These are phyloP conservation scores for Magallana gigas DNA, from an alignment of 1,140 invertebrate species.

Conservation along the genomic window DNA sequence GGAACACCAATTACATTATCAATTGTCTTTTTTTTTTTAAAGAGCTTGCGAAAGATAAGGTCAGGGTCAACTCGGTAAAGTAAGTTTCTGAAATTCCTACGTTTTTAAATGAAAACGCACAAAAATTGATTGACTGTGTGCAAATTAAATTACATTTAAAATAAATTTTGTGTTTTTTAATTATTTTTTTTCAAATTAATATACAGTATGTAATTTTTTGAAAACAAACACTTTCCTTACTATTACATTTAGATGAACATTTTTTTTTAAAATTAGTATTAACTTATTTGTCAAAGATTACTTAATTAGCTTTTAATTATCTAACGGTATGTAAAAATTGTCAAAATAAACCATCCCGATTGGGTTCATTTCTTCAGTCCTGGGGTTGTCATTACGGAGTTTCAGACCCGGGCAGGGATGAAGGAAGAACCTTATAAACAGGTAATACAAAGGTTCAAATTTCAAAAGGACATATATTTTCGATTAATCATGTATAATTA, in stretches of 20 bases:
- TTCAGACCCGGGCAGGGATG: conserved; percentile 88
- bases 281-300: too few relatives aligned
- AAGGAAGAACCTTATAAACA: conserved; percentile 84
- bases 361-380: conserved; percentile 81
- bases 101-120: too few relatives aligned
- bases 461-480: too few relatives aligned
- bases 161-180: not conserved
- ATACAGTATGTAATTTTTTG: not conserved
- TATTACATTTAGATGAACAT: too few relatives aligned
- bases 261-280: too few relatives aligned
- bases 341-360: too few relatives aligned
- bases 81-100: conserved; percentile 64
- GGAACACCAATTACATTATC: not conserved
- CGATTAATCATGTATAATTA: too few relatives aligned
- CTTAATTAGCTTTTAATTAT: too few relatives aligned
- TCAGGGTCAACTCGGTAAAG: conserved; percentile 92
- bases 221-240: too few relatives aligned
- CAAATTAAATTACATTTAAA: too few relatives aligned
- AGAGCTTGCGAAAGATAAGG: conserved; percentile 88
- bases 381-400: conserved; percentile 83
- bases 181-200: not conserved
- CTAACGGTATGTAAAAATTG: too few relatives aligned
- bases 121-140: too few relatives aligned
- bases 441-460: conserved; percentile 67
- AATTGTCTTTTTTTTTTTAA: conserved; percentile 49